phyloP scores from a whole-genome alignment of 2,888 invertebrate species.

The Saturnia japonica region DNA sequence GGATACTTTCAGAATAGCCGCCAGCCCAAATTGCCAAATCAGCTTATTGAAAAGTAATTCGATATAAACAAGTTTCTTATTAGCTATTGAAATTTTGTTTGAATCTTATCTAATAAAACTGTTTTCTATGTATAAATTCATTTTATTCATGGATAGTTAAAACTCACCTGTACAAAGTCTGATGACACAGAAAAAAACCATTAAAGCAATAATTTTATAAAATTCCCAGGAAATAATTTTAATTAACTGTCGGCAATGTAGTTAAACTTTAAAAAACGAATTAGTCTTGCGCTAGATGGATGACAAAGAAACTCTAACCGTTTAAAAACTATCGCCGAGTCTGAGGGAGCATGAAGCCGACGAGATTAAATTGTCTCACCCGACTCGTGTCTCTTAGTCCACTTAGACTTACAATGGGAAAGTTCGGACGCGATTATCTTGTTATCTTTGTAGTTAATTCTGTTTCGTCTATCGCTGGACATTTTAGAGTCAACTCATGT shows the following conservation, averaged over 20 bases:
- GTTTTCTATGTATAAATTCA: not conserved
- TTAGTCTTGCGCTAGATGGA: slow-evolving; percentile 51
- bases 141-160: not conserved
- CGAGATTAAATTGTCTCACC: slow-evolving; percentile 73
- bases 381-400: slow-evolving; percentile 55
- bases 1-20: not conserved
- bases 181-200: not conserved
- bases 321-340: slow-evolving; percentile 61
- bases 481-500: not conserved
- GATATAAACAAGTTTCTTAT: not conserved
- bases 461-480: slow-evolving; percentile 7
- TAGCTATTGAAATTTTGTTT: not conserved
- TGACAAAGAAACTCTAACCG: slow-evolving; percentile 64
- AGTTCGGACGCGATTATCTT: slow-evolving; percentile 68
- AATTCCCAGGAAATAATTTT: slow-evolving; percentile 37
- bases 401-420: slow-evolving; percentile 65
- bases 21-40: not conserved
- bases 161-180: not conserved
- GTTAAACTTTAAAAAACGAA: slow-evolving; percentile 55
- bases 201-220: not conserved
- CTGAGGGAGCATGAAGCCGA: slow-evolving; percentile 56
- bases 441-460: slow-evolving; percentile 58
- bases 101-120: not conserved
- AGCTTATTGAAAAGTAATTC: not conserved
- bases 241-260: slow-evolving; percentile 46